These are phyloP conservation scores for Erythrocebus patas DNA, from an alignment of 2,113 vertebrate genomes.

Conservation along the genomic window DNA sequence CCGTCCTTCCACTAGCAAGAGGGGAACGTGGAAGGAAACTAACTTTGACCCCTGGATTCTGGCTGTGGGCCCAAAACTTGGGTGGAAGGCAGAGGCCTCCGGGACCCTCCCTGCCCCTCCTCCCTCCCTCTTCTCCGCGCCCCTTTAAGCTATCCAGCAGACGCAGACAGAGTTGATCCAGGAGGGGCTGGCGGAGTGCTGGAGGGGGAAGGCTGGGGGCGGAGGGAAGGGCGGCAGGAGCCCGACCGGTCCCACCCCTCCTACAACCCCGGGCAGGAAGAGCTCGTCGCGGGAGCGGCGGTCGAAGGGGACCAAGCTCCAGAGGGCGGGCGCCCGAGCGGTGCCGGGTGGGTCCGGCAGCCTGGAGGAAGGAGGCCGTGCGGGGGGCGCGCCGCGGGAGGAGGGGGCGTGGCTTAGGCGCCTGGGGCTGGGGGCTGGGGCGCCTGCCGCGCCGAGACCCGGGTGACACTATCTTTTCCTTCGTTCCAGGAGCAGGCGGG, in stretches of 20 bases:
- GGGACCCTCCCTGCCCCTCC: not conserved
- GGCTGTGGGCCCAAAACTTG: slow-evolving; percentile 39
- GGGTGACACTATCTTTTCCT: not conserved
- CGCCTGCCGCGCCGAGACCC: slow-evolving; percentile 78
- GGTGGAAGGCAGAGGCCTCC: slow-evolving; percentile 47
- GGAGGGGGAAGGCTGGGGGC: not conserved
- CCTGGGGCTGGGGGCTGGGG: accelerated
- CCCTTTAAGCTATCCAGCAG: not conserved
- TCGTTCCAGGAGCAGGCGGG: slow-evolving; percentile 10
- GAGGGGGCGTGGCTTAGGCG: slow-evolving; percentile 35
- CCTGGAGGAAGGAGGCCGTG: accelerated
- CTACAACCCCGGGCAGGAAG: slow-evolving; percentile 51
- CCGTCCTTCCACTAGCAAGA: slow-evolving; percentile 25
- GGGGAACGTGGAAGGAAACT: slow-evolving; percentile 57
- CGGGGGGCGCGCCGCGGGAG: not conserved
- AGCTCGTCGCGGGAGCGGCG: not conserved
- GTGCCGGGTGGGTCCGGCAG: not conserved
- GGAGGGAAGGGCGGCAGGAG: slow-evolving; percentile 54
- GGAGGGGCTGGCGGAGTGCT: not conserved
- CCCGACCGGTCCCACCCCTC: slow-evolving; percentile 10
- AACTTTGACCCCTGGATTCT: slow-evolving; percentile 53
- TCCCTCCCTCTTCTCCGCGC: not conserved
- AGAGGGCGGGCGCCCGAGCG: not conserved
- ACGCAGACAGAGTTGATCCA: not conserved
- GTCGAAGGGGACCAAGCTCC: not conserved